phyloP scores from a whole-genome alignment of 1,140 invertebrate species.

The Caenorhabditis remanei region DNA sequence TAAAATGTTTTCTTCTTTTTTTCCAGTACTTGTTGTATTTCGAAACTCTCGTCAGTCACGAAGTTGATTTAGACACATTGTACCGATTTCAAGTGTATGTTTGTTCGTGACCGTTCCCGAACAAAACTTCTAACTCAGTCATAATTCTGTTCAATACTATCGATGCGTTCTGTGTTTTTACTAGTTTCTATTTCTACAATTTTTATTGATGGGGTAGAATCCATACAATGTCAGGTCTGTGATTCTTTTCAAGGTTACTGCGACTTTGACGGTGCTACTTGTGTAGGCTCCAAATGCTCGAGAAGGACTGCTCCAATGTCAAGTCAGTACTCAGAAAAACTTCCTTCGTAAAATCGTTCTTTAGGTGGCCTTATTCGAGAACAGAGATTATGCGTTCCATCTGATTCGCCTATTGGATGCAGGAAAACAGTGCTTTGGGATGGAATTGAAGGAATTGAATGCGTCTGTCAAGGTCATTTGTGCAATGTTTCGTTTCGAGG shows the following conservation, averaged over 20 bases:
- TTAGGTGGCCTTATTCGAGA: slow-evolving; percentile 5
- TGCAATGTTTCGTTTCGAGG: not conserved
- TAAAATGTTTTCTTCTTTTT: not conserved
- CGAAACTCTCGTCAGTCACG: no score
- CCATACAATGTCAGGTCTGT: not conserved
- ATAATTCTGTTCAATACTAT: not conserved
- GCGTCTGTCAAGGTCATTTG: not conserved
- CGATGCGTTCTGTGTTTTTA: not conserved
- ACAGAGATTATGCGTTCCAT: slow-evolving; percentile 34
- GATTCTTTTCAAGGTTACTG: slow-evolving; percentile 40
- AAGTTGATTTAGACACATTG: no score
- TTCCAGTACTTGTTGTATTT: not conserved
- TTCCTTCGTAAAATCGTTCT: not conserved
- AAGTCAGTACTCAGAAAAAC: not conserved
- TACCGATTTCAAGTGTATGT: not conserved
- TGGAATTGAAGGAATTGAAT: slow-evolving; percentile 19
- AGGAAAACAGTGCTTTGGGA: not conserved
- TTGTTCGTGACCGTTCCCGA: not conserved
- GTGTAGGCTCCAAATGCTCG: slow-evolving; percentile 32
- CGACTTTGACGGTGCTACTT: not conserved
- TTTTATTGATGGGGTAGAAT: not conserved
- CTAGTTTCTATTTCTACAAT: not conserved
- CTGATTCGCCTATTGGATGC: slow-evolving; percentile 1
- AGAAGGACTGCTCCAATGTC: slow-evolving; percentile 3
- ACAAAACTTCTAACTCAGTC: not conserved